phyloP scores from a whole-genome alignment of 2,797 vertebrate genomes.

The Chloroceryle inda region DNA sequence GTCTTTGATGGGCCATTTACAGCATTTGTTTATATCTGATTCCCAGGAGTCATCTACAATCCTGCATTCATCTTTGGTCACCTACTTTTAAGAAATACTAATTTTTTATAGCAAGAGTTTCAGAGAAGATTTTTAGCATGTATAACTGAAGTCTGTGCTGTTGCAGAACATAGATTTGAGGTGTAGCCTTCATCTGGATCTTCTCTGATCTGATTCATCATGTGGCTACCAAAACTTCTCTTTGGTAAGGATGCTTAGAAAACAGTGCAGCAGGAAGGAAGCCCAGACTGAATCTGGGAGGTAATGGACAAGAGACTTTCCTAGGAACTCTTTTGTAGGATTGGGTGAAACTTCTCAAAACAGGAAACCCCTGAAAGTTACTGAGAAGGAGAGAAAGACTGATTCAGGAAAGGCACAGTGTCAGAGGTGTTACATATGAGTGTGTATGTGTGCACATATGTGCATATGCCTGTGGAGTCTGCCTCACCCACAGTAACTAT shows the following conservation, averaged over 20 bases:
- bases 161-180: background rate
- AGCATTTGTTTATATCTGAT: background rate
- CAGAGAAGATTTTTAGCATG: background rate
- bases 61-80: background rate
- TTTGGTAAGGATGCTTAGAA: background rate
- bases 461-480: background rate
- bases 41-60: background rate
- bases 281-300: background rate
- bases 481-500: background rate
- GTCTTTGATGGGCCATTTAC: background rate
- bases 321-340: background rate
- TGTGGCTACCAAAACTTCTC: background rate
- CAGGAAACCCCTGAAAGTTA: background rate
- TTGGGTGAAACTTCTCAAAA: background rate
- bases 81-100: background rate
- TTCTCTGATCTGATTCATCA: background rate
- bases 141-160: background rate
- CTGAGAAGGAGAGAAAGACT: background rate
- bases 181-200: background rate
- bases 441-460: background rate
- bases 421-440: accelerated
- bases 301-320: background rate
- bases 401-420: background rate
- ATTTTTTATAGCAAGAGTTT: background rate
- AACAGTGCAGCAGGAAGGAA: background rate